Evolutionary conservation across 2,797 vertebrate genomes (phyloP), one percentile per base, ranked within the genome.

Genomic region (Eospalax fontanierii): DNA sequence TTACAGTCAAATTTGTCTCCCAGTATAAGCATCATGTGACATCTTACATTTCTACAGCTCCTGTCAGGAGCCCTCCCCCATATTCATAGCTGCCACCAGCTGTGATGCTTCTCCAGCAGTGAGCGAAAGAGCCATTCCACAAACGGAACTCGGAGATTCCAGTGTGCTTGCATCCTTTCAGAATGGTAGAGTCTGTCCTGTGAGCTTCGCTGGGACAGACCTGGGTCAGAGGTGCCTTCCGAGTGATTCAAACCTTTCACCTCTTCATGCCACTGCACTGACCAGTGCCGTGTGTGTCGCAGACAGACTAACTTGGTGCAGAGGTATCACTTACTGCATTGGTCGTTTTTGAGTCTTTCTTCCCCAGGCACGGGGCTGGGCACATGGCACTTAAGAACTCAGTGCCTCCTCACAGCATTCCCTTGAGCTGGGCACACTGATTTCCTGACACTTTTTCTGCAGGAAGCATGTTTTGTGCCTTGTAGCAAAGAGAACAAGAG

Each of bases 351-450:
- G 57, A 14, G 59, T 35, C 65, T n/a, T 38, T 16, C 6, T 7
- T 63, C 24, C 30, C 59, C 59, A 4, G 43, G 16, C 21, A 68
- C 46, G 33, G 26, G 63, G 35, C 71, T 70, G 5, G 30, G 75
- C 4, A 0, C n/a, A 33, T 7, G 26, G 6, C 14, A 6, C 2
- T 0, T 14, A 6, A 7, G 5, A 54, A 6, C 65, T 26, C n/a
- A 40, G 22, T 9, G 9, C 4, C 1, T 43, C 35, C 15, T 57
- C 46, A 26, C 19, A 38, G 8, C 40, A 16, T 1, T 5, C 7
- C 40, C 80, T 22, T 35, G 33, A 40, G 2, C 19, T 22, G 28
- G 26, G 6, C 19, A 19, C 26, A n/a, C n/a, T 2, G 6, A 38
- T 3, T 14, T 38, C 10, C 86, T 28, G 65, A 26, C 28, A 9